Conservation (phyloP, 1,140 invertebrate species). For the Leptopilina clavipes region DNA sequence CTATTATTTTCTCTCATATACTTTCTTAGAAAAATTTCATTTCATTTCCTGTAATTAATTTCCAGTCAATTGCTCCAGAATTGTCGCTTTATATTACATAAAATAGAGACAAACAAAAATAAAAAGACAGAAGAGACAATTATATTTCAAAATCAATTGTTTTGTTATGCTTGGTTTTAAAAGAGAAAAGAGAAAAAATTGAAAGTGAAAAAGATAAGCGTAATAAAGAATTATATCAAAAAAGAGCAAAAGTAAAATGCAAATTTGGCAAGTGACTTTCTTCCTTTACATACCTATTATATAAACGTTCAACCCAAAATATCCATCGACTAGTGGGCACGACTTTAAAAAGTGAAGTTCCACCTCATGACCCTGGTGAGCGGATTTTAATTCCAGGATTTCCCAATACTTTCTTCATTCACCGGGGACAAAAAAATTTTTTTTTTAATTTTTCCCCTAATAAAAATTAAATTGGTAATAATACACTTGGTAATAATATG, state of each 20-base stretch:
- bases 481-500: neutral
- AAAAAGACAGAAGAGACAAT: neutral
- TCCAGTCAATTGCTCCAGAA: neutral
- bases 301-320: constrained; percentile 55
- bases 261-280: constrained; percentile 37
- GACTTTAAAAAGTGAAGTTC: constrained; percentile 16
- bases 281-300: constrained; percentile 50
- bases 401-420: neutral
- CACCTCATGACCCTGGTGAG: constrained; percentile 11
- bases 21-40: no score
- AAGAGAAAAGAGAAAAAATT: constrained; percentile 19
- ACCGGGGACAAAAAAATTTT: neutral
- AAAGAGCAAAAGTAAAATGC: constrained; percentile 6
- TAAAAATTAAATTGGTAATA: neutral
- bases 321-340: constrained; percentile 46
- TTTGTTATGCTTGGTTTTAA: neutral
- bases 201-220: constrained; percentile 11
- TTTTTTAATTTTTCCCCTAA: neutral
- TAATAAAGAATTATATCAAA: constrained; percentile 4
- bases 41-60: neutral
- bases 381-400: constrained; percentile 24
- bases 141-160: neutral
- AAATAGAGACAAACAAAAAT: neutral
- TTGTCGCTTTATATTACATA: neutral
- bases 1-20: no score